These are phyloP conservation scores for Eubasilissa regina DNA, from an alignment of 1,140 invertebrate species.

Conservation along the genomic window DNA sequence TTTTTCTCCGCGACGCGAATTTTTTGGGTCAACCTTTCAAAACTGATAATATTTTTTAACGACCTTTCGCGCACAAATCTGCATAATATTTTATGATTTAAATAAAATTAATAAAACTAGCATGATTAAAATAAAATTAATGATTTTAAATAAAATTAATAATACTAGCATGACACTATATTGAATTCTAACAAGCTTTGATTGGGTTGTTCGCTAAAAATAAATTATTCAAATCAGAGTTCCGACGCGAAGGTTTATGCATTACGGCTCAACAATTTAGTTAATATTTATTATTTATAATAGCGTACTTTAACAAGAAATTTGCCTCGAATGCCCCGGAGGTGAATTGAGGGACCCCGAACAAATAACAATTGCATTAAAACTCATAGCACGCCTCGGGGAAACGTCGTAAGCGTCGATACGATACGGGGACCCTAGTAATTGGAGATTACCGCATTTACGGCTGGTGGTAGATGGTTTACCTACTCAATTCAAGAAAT, in stretches of 20 bases:
- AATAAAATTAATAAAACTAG: no score
- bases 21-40: no score
- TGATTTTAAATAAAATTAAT: no score
- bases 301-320: conserved; percentile 30
- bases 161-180: no score
- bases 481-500: conserved; percentile 33
- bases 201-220: neutral
- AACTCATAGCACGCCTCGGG: conserved; percentile 23
- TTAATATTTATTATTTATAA: conserved; percentile 28
- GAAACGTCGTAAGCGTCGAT: conserved; percentile 13
- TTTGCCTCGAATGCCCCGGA: conserved; percentile 1
- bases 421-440: conserved; percentile 24
- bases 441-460: conserved; percentile 52
- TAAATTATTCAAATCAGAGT: conserved; percentile 16
- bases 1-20: no score
- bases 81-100: no score
- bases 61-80: no score
- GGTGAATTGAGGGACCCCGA: neutral
- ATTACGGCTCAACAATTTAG: neutral
- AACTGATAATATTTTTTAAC: no score
- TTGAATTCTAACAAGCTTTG: no score
- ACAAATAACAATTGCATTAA: conserved; percentile 42
- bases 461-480: conserved; percentile 20
- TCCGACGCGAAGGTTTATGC: neutral
- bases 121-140: no score